Evolutionary conservation across 2,888 invertebrate species (phyloP).

Genomic region (Corythucha ciliata): DNA sequence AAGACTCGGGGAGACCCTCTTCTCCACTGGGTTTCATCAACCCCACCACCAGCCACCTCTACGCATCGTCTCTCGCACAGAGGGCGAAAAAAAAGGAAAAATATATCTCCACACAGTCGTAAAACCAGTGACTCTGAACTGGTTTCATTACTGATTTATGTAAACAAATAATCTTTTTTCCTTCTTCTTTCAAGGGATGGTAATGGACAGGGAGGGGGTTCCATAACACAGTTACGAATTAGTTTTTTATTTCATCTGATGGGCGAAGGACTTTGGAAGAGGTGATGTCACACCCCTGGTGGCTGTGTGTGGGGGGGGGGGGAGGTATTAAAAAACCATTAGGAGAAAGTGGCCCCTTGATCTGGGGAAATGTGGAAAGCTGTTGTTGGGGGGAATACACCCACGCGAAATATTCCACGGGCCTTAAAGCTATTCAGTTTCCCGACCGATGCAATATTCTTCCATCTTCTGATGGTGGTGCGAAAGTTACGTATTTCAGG

Average conservation of each 20-base stretch:
- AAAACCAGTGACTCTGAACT: constrained; percentile 21
- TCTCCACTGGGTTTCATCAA: too few relatives aligned
- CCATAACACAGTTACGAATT: neutral
- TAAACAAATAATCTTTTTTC: constrained; percentile 16
- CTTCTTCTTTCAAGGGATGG: neutral
- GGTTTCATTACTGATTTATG: constrained; percentile 26
- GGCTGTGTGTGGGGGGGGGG: neutral
- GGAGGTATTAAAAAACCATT: neutral
- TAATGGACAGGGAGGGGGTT: neutral
- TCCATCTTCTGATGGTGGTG: too few relatives aligned
- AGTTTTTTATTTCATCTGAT: neutral
- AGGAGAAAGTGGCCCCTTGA: too few relatives aligned
- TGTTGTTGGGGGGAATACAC: too few relatives aligned
- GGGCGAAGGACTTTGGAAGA: too few relatives aligned
- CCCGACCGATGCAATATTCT: too few relatives aligned
- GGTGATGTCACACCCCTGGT: neutral
- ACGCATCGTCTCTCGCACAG: neutral
- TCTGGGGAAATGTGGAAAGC: too few relatives aligned
- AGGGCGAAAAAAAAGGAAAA: constrained; percentile 3
- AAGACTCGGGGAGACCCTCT: too few relatives aligned
- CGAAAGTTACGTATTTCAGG: too few relatives aligned
- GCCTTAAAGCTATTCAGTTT: too few relatives aligned
- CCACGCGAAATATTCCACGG: too few relatives aligned
- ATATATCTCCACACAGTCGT: constrained; percentile 16
- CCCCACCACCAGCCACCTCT: too few relatives aligned